Evolutionary conservation across 1,140 invertebrate genomes (phyloP), one percentile per base, ranked within the genome.

Genomic region (Aphidius gifuensis): DNA sequence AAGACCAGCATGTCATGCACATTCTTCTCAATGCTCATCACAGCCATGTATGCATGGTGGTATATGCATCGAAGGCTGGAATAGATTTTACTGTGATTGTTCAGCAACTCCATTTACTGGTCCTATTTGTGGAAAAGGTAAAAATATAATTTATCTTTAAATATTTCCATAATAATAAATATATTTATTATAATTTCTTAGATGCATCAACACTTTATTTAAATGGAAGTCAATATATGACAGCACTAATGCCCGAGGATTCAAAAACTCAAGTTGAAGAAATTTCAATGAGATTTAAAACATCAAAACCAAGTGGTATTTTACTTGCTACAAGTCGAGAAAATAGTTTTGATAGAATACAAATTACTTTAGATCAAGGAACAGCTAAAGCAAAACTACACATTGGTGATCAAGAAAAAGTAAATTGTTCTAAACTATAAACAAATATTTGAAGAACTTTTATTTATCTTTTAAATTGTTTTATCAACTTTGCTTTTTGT

Each of bases 11-110:
- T 95, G 92, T 76, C 92, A 92, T 74, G 87, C 87, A 45, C 87
- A 91, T 69, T 69, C 89, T 47, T 85, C 89, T 58, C 91, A 95
- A 69, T 98, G 96, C 76, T 82, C 83, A 47, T 89, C 88, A 4
- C 84, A 87, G 62, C 94, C 96, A 0, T 99, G 97, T 76, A 88
- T 95, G 74, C 94, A 99, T 74, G 88, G 90, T 16, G 96, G 95
- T 9, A 80, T 84, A 40, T 99, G 97, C 79, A 80, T 86, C 9
- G 94, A 98, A 79, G 97, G 96, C 6, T 98, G 96, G 94, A 97
- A 98, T 79, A 85, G 96, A 65, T 96, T 95, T 72, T 86, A 95
- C 50, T 99, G 97, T 78, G 96, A 99, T 79, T 99, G 97, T 78
- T 90, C 92, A 7, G 85, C 85, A 5, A 98, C 96, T 0, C 84